Evolutionary conservation across 2,113 vertebrate species (phyloP).

Genomic region (Ailurus styani): DNA sequence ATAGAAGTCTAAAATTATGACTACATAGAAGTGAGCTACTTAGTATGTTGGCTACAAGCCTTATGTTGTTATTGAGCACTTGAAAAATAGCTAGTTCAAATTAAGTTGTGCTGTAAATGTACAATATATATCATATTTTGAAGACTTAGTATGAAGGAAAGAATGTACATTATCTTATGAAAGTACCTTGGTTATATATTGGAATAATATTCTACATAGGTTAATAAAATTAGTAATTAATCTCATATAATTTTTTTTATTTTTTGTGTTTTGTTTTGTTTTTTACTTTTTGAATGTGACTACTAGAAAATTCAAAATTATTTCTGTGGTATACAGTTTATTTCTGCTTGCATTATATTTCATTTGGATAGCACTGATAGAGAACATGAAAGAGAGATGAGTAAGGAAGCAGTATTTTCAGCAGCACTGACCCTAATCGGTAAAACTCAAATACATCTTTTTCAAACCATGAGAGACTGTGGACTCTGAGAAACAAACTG

Average conservation of each 20-base stretch:
- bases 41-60: not conserved
- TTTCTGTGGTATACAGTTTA: not conserved
- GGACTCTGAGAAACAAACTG: too few species aligned
- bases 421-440: not conserved
- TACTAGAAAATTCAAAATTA: not conserved
- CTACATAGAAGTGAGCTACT: not conserved
- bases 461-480: too few species aligned
- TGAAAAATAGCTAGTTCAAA: not conserved
- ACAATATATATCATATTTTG: not conserved
- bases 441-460: not conserved
- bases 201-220: not conserved
- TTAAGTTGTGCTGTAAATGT: not conserved
- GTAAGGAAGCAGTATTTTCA: not conserved
- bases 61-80: not conserved
- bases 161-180: not conserved
- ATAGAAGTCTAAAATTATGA: not conserved
- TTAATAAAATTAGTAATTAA: conserved; percentile 23
- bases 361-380: not conserved
- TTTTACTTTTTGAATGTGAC: not conserved
- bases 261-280: not conserved
- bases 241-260: not conserved
- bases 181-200: not conserved
- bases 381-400: not conserved
- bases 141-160: not conserved
- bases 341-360: not conserved